Conservation (phyloP, 2,113 vertebrate species). For the Clarias magur region DNA sequence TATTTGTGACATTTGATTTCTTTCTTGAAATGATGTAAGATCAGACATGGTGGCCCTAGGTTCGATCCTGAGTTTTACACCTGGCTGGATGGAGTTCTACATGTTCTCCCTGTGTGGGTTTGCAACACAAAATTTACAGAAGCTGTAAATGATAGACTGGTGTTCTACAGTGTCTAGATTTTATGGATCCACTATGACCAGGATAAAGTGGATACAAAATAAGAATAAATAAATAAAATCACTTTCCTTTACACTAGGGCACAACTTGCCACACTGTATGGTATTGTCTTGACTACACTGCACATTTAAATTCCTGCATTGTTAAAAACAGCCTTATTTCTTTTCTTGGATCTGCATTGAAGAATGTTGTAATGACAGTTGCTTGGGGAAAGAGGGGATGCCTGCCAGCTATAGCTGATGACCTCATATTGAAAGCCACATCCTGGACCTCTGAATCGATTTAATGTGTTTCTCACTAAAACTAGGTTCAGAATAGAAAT, state of each 20-base stretch:
- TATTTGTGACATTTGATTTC: background rate
- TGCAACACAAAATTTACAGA: background rate
- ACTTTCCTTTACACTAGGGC: background rate
- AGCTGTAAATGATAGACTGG: background rate
- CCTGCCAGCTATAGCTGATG: background rate
- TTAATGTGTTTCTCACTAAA: conserved; percentile 24
- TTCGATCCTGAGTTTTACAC: background rate
- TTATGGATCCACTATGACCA: background rate
- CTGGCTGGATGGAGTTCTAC: background rate
- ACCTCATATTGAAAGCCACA: background rate
- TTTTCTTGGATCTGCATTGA: background rate
- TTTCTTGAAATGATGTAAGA: background rate
- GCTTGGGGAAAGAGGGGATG: background rate
- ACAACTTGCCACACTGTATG: background rate
- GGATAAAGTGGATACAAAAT: background rate
- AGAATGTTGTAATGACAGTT: conserved; percentile 10
- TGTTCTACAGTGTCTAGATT: background rate
- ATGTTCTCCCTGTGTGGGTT: background rate
- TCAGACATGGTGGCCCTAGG: background rate
- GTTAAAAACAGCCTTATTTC: background rate
- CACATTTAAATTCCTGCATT: background rate
- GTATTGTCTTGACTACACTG: background rate
- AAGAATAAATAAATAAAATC: background rate
- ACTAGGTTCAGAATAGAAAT: conserved; percentile 28
- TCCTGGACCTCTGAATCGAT: background rate